These are phyloP conservation scores for Bathynomus jamesi DNA, from an alignment of 1,140 invertebrate species.

Conservation along the genomic window DNA sequence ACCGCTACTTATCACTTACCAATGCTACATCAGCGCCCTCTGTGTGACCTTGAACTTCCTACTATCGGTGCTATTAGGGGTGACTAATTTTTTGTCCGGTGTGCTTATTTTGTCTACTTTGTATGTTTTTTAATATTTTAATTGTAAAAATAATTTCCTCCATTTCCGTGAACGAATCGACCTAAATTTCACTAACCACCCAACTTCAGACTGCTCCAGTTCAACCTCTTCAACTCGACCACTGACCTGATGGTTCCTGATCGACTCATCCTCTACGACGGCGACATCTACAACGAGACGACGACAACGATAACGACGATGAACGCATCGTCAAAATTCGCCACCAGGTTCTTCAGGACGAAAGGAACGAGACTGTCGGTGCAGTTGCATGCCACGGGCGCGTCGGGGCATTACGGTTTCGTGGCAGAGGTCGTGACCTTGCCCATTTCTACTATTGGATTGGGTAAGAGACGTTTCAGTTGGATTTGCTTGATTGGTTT, in stretches of 20 bases:
- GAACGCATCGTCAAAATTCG: conserved; percentile 55
- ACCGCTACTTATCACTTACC: no score
- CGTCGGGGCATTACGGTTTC: conserved; percentile 86
- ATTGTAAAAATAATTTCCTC: no score
- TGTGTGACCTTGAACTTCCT: no score
- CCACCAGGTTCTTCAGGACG: conserved; percentile 65
- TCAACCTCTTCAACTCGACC: conserved; percentile 87
- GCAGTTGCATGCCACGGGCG: conserved; percentile 87
- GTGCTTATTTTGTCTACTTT: no score
- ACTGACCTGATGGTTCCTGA: conserved; percentile 69
- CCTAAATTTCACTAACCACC: not conserved
- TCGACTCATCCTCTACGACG: conserved; percentile 79
- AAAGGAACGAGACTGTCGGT: conserved; percentile 74
- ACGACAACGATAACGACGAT: conserved; percentile 62
- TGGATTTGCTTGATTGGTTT: conserved; percentile 6
- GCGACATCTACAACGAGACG: conserved; percentile 80
- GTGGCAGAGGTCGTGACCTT: conserved; percentile 93
- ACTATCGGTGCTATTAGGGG: no score
- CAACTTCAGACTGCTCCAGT: conserved; percentile 68
- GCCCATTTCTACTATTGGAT: conserved; percentile 80
- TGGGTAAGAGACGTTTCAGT: no score
- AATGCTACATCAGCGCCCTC: no score
- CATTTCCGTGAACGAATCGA: no score
- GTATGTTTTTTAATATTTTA: no score
- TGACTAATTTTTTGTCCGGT: no score